Evolutionary conservation across 2,113 vertebrate species (phyloP).

Genomic region (Micromys minutus): DNA sequence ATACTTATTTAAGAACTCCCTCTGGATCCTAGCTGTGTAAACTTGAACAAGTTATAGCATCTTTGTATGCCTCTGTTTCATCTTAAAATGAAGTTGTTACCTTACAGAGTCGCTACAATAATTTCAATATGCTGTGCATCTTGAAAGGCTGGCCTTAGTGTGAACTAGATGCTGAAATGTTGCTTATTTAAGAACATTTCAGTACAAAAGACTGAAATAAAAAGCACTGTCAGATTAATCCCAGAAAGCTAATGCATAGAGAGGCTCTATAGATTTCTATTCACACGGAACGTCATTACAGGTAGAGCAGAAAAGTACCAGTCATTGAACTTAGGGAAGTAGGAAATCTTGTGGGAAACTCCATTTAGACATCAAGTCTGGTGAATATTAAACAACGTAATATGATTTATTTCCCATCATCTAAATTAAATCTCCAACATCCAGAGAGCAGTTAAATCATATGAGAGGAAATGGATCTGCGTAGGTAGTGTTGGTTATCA

Average conservation of each 20-base stretch:
- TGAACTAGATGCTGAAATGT: not conserved
- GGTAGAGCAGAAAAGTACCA: not conserved
- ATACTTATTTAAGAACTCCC: not conserved
- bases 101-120: not conserved
- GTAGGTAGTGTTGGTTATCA: not conserved
- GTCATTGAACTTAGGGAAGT: not conserved
- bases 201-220: not conserved
- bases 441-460: not conserved
- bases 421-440: constrained; percentile 10
- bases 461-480: not conserved
- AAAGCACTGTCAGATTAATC: not conserved
- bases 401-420: not conserved
- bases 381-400: not conserved
- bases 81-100: not conserved
- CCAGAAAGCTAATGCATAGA: not conserved
- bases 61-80: not conserved
- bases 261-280: not conserved
- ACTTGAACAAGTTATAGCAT: not conserved
- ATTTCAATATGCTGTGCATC: not conserved
- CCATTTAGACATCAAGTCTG: not conserved
- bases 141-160: not conserved
- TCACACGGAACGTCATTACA: not conserved
- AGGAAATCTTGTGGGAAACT: not conserved
- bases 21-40: not conserved
- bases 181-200: not conserved